Evolutionary conservation across 1,140 invertebrate species (phyloP), one percentile per base, ranked within the genome.

Genomic region (Temnothorax curvispinosus): DNA sequence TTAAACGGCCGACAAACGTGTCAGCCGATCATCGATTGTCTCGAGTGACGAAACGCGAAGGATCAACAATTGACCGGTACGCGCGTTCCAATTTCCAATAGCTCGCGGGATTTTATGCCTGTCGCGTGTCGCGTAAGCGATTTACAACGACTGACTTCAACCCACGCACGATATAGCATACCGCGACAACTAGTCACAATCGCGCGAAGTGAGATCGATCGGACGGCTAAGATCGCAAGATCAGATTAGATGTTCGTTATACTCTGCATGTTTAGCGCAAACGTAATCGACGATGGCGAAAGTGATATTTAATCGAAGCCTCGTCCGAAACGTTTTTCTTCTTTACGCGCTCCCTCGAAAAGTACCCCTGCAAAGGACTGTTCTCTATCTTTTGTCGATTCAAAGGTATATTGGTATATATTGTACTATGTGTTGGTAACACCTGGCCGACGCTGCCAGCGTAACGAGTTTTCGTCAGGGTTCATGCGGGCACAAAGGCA

Each of bases 131-230:
- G 41, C 54, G 38, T 41, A 54, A 56, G 35, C 7, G 47, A 80
- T 54, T 69, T 41, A 41, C 47, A 47, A 35, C 32, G n/a, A 8
- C 35, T 6, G 18, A n/a, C n/a, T 54, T 65, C 54, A 21, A 56
- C 75, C 56, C 56, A 52, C 44, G 62, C 76, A 38, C 64, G 44
- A 38, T 47, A 18, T 35, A 18, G 56, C 38, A 27, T 38, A n/a
- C 52, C 54, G 47, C 62, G 77, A 69, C 65, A 80, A 69, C 62
- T 47, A 69, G 32, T 69, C 64, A 44, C 64, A 41, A 69, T 80
- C 64, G 52, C 35, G 62, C 47, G 35, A 80, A 27, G 62, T 69
- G 47, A 67, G 69, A 56, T 69, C 35, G 76, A 64, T 65, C 44
- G 62, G 41, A 62, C 60, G 32, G 6, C 54, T 62, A 80, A 69